phyloP scores from a whole-genome alignment of 2,797 vertebrate species.

The Neosilurus hyrtlii region DNA sequence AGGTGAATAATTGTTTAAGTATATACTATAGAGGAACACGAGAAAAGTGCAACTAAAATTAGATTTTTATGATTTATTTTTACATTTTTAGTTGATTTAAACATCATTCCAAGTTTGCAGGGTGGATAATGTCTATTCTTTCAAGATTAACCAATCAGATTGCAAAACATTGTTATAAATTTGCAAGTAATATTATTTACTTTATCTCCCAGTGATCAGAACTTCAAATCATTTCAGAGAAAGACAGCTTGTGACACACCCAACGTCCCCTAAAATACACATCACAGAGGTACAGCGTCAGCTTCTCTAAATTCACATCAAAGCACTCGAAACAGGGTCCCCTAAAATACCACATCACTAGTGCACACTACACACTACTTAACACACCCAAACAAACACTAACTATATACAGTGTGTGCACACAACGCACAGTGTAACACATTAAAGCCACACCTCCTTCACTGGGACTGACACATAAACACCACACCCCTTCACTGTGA shows the following conservation, averaged over 20 bases:
- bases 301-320: background rate
- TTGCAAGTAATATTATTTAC: background rate
- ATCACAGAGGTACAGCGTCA: conserved; percentile 29
- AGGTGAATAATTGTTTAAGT: background rate
- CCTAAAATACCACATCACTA: no score
- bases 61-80: no score
- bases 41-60: no score
- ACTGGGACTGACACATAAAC: background rate
- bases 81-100: no score
- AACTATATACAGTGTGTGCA: no score
- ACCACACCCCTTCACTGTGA: background rate
- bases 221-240: background rate
- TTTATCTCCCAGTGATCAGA: background rate
- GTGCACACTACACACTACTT: no score
- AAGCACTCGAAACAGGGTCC: no score
- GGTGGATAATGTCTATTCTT: no score
- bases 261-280: conserved; percentile 30
- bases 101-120: no score
- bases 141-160: background rate
- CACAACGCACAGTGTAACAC: no score
- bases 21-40: no score
- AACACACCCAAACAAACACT: no score
- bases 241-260: background rate
- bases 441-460: background rate
- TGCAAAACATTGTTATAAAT: background rate